These are phyloP conservation scores for Mongoloraphidia duomilia DNA, from an alignment of 2,888 invertebrate genomes.

Conservation along the genomic window DNA sequence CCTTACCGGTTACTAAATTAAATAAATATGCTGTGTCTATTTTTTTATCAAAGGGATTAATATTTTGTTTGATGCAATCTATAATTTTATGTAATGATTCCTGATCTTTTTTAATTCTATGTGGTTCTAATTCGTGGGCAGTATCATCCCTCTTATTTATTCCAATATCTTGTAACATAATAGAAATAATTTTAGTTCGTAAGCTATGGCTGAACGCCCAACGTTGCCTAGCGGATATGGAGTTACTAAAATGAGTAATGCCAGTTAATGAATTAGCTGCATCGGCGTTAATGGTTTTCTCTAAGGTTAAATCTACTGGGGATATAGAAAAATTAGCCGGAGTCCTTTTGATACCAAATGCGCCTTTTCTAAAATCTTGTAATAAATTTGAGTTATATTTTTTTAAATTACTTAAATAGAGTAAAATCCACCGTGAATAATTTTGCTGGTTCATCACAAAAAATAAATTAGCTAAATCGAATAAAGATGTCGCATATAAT, in stretches of 20 bases:
- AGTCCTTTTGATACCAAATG: conserved; percentile 1
- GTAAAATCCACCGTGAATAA: conserved; percentile 11
- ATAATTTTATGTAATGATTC: conserved; percentile 14
- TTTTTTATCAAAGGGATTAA: conserved; percentile 11
- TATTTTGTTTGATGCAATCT: conserved; percentile 12
- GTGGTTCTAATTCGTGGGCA: conserved; percentile 11
- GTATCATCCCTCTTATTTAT: conserved; percentile 19
- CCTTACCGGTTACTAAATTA: conserved; percentile 13
- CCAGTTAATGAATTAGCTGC: conserved; percentile 9
- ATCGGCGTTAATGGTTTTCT: conserved; percentile 8
- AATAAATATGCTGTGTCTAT: conserved; percentile 7
- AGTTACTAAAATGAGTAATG: conserved; percentile 12
- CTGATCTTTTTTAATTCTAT: conserved; percentile 14
- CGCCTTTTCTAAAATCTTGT: conserved; percentile 1
- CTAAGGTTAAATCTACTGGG: conserved; percentile 7
- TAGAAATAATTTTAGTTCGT: conserved; percentile 15
- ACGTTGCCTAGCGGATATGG: conserved; percentile 18
- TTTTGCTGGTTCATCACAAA: conserved; percentile 15
- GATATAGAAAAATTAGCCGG: not conserved
- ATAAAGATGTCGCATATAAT: conserved; percentile 2
- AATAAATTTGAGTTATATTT: not conserved
- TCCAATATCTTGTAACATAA: conserved; percentile 10
- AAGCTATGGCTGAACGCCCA: conserved; percentile 19
- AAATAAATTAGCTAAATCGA: conserved; percentile 11
- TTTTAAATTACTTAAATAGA: not conserved